Evolutionary conservation across 2,113 vertebrate species (phyloP).

Genomic region (Naja naja): DNA sequence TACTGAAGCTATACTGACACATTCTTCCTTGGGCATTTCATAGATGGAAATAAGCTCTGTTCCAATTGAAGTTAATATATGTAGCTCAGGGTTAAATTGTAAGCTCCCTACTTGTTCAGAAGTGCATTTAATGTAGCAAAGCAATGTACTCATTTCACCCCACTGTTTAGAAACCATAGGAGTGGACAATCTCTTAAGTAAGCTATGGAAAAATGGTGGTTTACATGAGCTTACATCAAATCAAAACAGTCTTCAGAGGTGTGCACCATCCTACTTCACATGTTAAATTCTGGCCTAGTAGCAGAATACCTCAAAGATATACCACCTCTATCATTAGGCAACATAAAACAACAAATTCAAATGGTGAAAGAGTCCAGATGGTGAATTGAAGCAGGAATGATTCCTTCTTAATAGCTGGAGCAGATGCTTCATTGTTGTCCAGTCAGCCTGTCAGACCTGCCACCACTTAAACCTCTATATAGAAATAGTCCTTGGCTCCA

Average conservation of each 20-base stretch:
- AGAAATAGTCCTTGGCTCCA: neutral
- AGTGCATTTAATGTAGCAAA: neutral
- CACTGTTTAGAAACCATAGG: neutral
- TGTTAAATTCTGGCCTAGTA: neutral
- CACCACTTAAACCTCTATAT: neutral
- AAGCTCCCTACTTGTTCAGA: neutral
- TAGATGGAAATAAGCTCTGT: neutral
- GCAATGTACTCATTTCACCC: neutral
- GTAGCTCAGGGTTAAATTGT: neutral
- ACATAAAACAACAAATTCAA: neutral
- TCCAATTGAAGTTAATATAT: neutral
- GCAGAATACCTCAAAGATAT: neutral
- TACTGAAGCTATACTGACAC: neutral
- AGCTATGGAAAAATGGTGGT: neutral
- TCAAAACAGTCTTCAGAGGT: neutral
- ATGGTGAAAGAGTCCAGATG: neutral
- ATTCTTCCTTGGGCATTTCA: neutral
- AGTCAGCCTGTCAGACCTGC: neutral
- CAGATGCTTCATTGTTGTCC: neutral
- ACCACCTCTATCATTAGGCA: neutral
- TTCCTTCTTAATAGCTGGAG: neutral
- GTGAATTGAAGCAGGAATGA: neutral
- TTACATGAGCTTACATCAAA: neutral
- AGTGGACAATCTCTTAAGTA: neutral
- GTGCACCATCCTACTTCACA: neutral